Conservation (phyloP, 2,888 invertebrate genomes). For the Eulithis testata region DNA sequence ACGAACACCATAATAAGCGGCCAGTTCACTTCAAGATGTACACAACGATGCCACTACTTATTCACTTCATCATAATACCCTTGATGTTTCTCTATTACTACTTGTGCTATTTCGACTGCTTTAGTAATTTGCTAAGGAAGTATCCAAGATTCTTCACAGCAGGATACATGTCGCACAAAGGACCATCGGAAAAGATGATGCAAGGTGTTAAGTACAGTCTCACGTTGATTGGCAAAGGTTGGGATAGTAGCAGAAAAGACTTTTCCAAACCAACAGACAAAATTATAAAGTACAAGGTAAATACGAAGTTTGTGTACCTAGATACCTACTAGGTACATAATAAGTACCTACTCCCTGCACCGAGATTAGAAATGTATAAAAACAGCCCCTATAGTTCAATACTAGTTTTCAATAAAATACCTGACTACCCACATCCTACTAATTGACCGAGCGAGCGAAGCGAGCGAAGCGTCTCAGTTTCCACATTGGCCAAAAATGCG, state of each 20-base stretch:
- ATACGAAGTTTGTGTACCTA: slow-evolving; percentile 9
- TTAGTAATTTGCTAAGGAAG: slow-evolving; percentile 55
- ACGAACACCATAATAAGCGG: slow-evolving; percentile 49
- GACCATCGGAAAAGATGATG: slow-evolving; percentile 56
- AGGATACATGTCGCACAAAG: slow-evolving; percentile 60
- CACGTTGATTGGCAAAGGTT: slow-evolving; percentile 57
- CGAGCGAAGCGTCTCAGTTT: no score
- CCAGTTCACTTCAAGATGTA: slow-evolving; percentile 55
- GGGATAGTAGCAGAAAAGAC: slow-evolving; percentile 44
- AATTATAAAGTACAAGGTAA: slow-evolving; percentile 53
- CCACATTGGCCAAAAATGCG: no score
- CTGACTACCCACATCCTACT: no score
- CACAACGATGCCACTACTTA: slow-evolving; percentile 53
- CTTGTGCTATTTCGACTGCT: slow-evolving; percentile 55
- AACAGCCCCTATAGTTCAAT: no score
- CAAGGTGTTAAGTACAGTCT: slow-evolving; percentile 53
- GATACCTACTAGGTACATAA: no score
- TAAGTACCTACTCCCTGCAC: no score
- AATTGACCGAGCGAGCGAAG: no score
- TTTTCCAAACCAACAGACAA: slow-evolving; percentile 42
- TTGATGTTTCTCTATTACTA: slow-evolving; percentile 55
- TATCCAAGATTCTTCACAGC: slow-evolving; percentile 56
- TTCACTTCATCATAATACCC: slow-evolving; percentile 57
- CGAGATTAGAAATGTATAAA: no score
- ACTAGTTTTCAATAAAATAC: no score